Evolutionary conservation across 1,140 invertebrate genomes (phyloP), one percentile per base, ranked within the genome.

Genomic region (Polypedilum pembai): DNA sequence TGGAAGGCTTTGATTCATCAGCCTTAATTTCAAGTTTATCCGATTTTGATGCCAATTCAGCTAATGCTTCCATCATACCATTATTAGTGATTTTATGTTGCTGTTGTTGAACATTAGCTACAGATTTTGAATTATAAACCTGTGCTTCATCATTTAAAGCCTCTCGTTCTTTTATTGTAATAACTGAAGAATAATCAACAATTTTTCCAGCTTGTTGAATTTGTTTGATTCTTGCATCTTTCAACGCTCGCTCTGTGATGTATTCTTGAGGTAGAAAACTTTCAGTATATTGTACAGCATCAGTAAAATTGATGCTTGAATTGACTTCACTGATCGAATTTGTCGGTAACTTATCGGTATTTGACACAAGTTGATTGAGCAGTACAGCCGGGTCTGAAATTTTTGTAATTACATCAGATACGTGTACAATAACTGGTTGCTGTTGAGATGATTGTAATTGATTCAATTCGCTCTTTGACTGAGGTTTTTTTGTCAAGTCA

Each of bases 141-240:
- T 33, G 24, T 33, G 24, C 5, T 20, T 69, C 65, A 18, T 20
- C 65, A 18, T 20, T 20, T 18, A 18, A 7, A 20, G 17, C 5
- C 8, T 56, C 45, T 1, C 45, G 45, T 4, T 56, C 45, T 56
- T 56, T 56, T 0, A 15, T 56, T 56, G 45, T 3, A 20, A n/a
- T 18, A 18, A n/a, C 7, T 8, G 3, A 56, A 56, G 45, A 4
- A 69, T 69, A 56, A 3, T 56, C 45, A n/a, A 45, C 15, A 15
- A 56, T 4, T 56, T 56, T 56, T 1, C 45, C 45, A 56, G 45
- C 12, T 21, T 69, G 65, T 77, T 87, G 86, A 74, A 85, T 86
- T 76, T 90, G 88, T 82, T 92, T 92, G n/a, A 91, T 89, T 81
- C 88, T 88, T 56, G 88, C 86, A 78, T 91, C 88, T 79, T 89